Conservation (phyloP, 2,888 invertebrate species). For the Sinodicranocentrus sp. region DNA sequence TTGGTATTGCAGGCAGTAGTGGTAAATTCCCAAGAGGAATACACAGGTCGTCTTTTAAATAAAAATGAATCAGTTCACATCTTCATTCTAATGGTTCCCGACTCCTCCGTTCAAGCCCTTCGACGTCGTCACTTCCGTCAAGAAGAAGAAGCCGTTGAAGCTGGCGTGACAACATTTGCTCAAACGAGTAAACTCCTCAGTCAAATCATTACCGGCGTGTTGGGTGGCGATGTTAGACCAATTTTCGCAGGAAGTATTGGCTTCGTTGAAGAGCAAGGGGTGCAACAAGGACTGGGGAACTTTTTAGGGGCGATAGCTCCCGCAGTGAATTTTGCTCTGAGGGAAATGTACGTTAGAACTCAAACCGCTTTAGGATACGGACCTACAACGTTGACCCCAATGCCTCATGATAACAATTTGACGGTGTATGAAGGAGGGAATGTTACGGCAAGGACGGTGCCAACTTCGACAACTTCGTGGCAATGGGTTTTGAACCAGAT, state of each 20-base stretch:
- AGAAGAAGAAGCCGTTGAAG: slow-evolving; percentile 16
- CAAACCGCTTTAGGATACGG: neutral
- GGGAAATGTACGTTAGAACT: slow-evolving; percentile 12
- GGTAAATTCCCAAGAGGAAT: too few relatives aligned
- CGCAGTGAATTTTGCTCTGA: slow-evolving; percentile 30
- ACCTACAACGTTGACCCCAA: neutral
- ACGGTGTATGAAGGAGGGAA: neutral
- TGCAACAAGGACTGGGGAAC: neutral
- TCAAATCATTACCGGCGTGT: slow-evolving; percentile 41
- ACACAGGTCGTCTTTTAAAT: too few relatives aligned
- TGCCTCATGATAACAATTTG: neutral
- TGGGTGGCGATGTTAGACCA: slow-evolving; percentile 36
- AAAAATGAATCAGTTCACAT: too few relatives aligned
- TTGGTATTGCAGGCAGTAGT: too few relatives aligned
- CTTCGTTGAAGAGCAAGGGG: slow-evolving; percentile 38
- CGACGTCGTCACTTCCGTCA: neutral
- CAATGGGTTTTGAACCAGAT: slow-evolving; percentile 25
- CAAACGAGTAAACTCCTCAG: slow-evolving; percentile 24
- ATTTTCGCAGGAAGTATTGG: slow-evolving; percentile 39
- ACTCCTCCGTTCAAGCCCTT: slow-evolving; percentile 4
- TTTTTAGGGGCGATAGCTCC: slow-evolving; percentile 40
- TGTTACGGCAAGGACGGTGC: neutral
- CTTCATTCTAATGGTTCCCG: too few relatives aligned
- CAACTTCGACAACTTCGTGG: slow-evolving; percentile 23
- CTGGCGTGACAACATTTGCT: slow-evolving; percentile 13